Evolutionary conservation across 2,113 vertebrate species (phyloP), one percentile per base, ranked within the genome.

Genomic region (Carassius auratus): DNA sequence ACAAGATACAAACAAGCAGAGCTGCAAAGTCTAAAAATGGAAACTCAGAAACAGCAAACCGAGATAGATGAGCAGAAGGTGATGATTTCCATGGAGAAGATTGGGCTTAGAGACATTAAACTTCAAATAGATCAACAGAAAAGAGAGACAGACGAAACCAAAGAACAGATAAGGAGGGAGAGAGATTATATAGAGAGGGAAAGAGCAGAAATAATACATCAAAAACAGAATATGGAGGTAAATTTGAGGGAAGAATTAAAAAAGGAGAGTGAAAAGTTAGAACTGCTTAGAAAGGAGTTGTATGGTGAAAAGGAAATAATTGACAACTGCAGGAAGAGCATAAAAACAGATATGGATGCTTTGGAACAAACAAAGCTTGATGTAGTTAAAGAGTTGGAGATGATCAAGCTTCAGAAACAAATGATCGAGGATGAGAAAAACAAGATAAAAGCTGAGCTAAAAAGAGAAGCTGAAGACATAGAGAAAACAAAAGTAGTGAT

Each of bases 131-230:
- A 83, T 36, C 36, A 55, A 55, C 19, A n/a, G 36, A 9, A 36
- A 7, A 71, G 38, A 45, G 38, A 92, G 36, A 7, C 85, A 30
- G 42, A 91, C 84, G 79, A 78, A 69, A 82, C 84, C 38, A 87
- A 48, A 59, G 55, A 85, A 33, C 68, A 86, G 79, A 45, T 86
- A 19, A n/a, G n/a, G 9, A 57, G 5, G 15, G 76, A 85, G 38
- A 78, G 33, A 33, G 23, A 19, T 19, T 26, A 83, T 23, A 30
- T 86, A 55, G 85, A 86, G 4, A 68, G 59, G 57, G 80, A 86
- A 4, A 83, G 19, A 26, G 64, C 23, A 36, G 33, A 81, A 61
- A 42, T 84, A 0, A 14, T 62, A 19, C 13, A 5, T 30, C 38
- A 81, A 12, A 48, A 81, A 66, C n/a, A 38, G 5, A 55, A 81